These are phyloP conservation scores for Zeuzera pyrina DNA, from an alignment of 2,888 invertebrate species.

Conservation along the genomic window DNA sequence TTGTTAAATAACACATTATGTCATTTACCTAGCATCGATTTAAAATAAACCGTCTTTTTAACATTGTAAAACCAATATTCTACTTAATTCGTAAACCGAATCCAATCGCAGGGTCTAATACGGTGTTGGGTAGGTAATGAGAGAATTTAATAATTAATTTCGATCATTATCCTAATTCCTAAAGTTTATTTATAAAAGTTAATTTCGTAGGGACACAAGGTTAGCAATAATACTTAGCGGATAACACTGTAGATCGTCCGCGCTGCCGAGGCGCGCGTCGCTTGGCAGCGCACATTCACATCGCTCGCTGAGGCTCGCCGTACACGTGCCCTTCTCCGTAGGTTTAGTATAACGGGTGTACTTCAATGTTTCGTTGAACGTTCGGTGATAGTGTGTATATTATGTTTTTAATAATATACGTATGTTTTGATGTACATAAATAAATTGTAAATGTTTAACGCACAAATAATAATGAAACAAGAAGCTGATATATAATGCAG, in stretches of 20 bases:
- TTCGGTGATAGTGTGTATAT: constrained; percentile 60
- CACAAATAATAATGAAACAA: constrained; percentile 63
- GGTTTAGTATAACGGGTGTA: constrained; percentile 39
- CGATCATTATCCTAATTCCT: background rate
- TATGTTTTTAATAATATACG: constrained; percentile 65
- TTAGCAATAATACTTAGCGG: constrained; percentile 52
- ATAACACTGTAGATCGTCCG: no score
- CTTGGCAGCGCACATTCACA: background rate
- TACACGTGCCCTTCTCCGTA: constrained; percentile 42
- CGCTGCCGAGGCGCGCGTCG: background rate
- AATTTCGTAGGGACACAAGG: constrained; percentile 39
- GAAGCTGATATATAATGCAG: constrained; percentile 52
- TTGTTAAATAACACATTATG: no score
- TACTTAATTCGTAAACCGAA: no score
- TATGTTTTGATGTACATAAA: constrained; percentile 72
- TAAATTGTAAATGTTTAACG: constrained; percentile 72
- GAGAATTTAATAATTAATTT: background rate
- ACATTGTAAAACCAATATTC: no score
- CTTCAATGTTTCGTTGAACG: constrained; percentile 48
- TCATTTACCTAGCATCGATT: no score
- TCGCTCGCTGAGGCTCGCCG: constrained; percentile 61
- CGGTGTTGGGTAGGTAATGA: no score
- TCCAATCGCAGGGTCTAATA: no score
- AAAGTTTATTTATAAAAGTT: constrained; percentile 10
- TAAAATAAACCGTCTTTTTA: no score